Conservation (phyloP, 2,888 invertebrate genomes). For the Ischnus inquisitorius region DNA sequence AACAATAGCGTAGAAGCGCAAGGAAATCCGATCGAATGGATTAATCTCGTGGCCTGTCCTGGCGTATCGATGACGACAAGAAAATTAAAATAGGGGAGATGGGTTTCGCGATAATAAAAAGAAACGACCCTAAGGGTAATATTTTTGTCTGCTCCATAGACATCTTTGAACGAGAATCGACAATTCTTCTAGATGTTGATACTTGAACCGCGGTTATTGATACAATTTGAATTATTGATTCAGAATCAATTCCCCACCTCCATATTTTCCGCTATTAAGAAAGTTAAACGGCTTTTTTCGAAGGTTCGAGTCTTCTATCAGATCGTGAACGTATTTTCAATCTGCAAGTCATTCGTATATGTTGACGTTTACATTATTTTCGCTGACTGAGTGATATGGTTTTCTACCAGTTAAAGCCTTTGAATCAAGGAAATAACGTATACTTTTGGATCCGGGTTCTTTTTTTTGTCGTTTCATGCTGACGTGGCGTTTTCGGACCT, state of each 20-base stretch:
- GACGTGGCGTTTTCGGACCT: background rate
- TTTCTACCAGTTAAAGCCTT: too few relatives aligned
- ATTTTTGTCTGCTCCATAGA: background rate
- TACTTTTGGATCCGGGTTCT: background rate
- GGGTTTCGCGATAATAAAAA: background rate
- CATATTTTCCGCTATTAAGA: background rate
- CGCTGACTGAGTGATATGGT: too few relatives aligned
- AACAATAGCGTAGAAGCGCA: conserved; percentile 13
- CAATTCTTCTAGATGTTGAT: background rate
- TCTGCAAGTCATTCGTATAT: too few relatives aligned
- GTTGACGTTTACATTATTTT: too few relatives aligned
- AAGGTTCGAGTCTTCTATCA: too few relatives aligned
- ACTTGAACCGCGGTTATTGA: background rate
- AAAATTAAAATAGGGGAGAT: conserved; percentile 8
- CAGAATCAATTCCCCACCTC: background rate
- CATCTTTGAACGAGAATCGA: background rate
- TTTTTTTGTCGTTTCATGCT: background rate
- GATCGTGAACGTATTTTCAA: too few relatives aligned
- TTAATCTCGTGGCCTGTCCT: conserved; percentile 40
- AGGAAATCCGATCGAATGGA: conserved; percentile 69
- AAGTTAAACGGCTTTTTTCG: background rate
- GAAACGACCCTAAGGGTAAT: background rate
- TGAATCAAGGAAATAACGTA: too few relatives aligned
- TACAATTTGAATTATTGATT: background rate
- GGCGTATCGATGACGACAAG: conserved; percentile 12